These are phyloP conservation scores for Coregonus suidteri DNA, from an alignment of 2,797 vertebrate genomes.

Conservation along the genomic window DNA sequence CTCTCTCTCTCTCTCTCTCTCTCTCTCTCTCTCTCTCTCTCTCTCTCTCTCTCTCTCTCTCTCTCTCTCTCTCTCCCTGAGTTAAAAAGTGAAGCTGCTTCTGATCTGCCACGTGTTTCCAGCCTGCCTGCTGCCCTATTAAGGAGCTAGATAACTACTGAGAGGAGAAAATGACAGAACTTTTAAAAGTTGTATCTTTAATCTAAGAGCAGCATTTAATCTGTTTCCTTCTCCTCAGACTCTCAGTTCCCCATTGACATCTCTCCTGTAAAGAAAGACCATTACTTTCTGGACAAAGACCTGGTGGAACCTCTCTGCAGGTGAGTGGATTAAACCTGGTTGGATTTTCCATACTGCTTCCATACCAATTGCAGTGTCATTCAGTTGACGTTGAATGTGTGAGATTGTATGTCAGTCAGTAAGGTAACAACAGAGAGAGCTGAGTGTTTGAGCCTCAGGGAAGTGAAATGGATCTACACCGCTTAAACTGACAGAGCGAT, in stretches of 20 bases:
- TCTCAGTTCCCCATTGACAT: conserved; percentile 97
- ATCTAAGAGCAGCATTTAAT: conserved; percentile 4
- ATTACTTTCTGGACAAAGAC: conserved; percentile 99
- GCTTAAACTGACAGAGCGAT: conserved; percentile 19
- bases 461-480: neutral
- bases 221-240: conserved; percentile 73
- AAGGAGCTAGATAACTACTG: neutral
- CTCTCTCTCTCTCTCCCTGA: conserved; percentile 27
- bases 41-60: conserved; percentile 3
- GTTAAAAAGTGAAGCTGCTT: neutral
- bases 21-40: neutral
- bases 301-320: conserved; percentile 97
- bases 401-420: conserved; percentile 3
- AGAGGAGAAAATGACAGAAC: neutral
- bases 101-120: neutral
- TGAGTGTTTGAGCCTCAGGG: neutral
- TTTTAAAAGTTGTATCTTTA: neutral
- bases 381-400: neutral
- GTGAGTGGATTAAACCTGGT: conserved; percentile 70
- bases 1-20: neutral
- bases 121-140: neutral
- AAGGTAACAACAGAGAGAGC: conserved; percentile 7
- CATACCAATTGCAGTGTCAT: neutral
- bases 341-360: neutral
- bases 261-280: conserved; percentile 92